Percentiles rank a stretch among this genome's conserved stretches.
phyloP scores from a whole-genome alignment of 37 sponge, comb jelly and placozoan genomes.

The Hormiphora californensis region DNA sequence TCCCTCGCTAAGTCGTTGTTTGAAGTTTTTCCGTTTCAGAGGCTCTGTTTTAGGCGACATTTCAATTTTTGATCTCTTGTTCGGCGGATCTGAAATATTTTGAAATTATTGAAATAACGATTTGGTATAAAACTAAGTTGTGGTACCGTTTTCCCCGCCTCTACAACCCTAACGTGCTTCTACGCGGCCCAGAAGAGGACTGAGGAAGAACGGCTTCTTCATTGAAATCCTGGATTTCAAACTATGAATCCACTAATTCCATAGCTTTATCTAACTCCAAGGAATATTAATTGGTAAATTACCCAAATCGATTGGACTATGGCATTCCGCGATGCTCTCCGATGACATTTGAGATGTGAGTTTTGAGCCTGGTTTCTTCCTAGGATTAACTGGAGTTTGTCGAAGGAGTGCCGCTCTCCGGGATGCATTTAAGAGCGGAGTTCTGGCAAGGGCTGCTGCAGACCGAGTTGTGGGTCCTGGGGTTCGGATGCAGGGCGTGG shows the following conservation, averaged over 20 bases:
- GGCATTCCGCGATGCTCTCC: not conserved
- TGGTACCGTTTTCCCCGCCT: no score
- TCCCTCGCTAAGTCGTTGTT: slow-evolving; percentile 41
- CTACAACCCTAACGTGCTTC: no score
- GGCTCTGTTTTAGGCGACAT: slow-evolving; percentile 2
- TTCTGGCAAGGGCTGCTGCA: not conserved
- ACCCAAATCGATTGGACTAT: slow-evolving; percentile 6
- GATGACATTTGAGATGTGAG: not conserved
- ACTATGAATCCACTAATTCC: no score
- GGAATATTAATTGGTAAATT: no score
- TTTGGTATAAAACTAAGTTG: no score
- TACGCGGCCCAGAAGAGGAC: no score
- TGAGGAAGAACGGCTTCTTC: no score
- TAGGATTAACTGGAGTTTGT: slow-evolving; percentile 40
- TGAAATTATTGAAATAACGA: no score
- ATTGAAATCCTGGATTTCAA: no score
- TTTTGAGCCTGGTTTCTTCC: slow-evolving; percentile 29
- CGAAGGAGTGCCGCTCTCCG: not conserved
- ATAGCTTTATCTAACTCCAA: no score
- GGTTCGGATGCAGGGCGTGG: slow-evolving; percentile 51
- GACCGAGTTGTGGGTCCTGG: not conserved
- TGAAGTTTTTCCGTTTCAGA: slow-evolving; percentile 29
- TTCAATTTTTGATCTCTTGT: slow-evolving; percentile 40
- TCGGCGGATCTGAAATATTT: slow-evolving; percentile 38
- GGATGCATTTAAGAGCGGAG: slow-evolving; percentile 1